Percentiles rank a stretch among this genome's conserved stretches.
Conservation (phyloP, 2,113 vertebrate genomes). For the Engystomops pustulosus region DNA sequence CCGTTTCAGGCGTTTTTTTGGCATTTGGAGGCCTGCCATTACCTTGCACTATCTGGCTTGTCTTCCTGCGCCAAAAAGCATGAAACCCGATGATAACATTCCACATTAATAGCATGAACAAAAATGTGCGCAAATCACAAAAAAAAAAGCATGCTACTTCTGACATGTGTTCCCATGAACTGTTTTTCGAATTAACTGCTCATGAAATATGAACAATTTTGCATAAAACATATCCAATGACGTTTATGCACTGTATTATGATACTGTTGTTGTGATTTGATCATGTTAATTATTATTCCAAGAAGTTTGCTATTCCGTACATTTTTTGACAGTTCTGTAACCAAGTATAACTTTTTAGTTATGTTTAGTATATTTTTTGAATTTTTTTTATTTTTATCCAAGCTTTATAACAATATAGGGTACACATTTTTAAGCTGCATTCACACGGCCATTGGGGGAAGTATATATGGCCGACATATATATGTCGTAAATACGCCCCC, state of each 20-base stretch:
- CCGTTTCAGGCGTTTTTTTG: constrained; percentile 72
- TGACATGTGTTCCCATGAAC: constrained; percentile 60
- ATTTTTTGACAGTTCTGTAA: background rate
- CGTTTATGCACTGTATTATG: constrained; percentile 1
- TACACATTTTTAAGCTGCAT: background rate
- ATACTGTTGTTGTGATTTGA: constrained; percentile 24
- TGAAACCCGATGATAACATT: constrained; percentile 73
- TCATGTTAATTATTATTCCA: background rate
- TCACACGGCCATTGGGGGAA: too few relatives aligned
- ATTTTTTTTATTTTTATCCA: background rate
- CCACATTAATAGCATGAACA: constrained; percentile 79
- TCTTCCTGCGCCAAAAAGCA: constrained; percentile 47
- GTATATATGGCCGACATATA: too few relatives aligned
- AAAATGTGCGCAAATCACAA: constrained; percentile 76
- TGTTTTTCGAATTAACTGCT: constrained; percentile 46
- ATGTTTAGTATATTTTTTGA: background rate
- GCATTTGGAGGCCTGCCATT: constrained; percentile 40
- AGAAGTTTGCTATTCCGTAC: background rate
- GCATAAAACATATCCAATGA: constrained; percentile 26
- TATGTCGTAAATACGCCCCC: too few relatives aligned
- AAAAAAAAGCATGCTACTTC: constrained; percentile 73
- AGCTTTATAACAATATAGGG: background rate
- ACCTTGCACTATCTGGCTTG: constrained; percentile 38
- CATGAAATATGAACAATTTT: constrained; percentile 30
- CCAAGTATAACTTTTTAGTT: background rate